Evolutionary conservation across 2,888 invertebrate genomes (phyloP), one percentile per base, ranked within the genome.

Genomic region (Himalopsyche japonica): DNA sequence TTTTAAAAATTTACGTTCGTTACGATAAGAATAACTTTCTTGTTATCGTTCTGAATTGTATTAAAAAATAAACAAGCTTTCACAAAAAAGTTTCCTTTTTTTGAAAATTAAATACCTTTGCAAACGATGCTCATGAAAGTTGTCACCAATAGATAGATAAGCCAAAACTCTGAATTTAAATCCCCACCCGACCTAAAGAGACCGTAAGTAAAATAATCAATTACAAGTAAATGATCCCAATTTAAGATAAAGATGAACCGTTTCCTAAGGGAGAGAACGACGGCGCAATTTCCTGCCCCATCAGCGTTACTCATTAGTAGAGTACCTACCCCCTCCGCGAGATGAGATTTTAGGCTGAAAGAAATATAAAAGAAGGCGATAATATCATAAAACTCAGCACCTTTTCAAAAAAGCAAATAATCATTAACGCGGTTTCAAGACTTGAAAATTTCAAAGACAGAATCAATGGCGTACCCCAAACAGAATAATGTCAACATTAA

Each of bases 261-360:
- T 43, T 84, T 85, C 81, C 84, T 81, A 64, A 30, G 57, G 80
- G 78, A 82, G 27, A 79, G 81, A 76, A 79, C 76, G 85, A 85
- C 64, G 85, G 82, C 49, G 86, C 85, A 84, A 86, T 86, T 86
- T 85, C 86, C 85, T 86, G 83, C 83, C 83, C 84, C 86, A 86
- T 86, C 86, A 86, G 86, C 82, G 81, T 83, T 83, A 85, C 86
- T 86, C 86, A 86, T 86, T 86, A 86, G 85, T 80, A 80, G 80
- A 83, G 79, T 83, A 79, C 79, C 70, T 24, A 79, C 79, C 70
- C 34, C 20, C 47, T 30, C 15, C 32, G 48, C 76, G 47, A 49
- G 76, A 30, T 76, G 76, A 76, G 76, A 81, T 81, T 76, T 81
- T 76, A 24, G 76, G 30, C 34, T 57, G 64, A 82, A 78, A 78